phyloP scores from a whole-genome alignment of 2,888 invertebrate genomes.

The Ophion ventricosus region DNA sequence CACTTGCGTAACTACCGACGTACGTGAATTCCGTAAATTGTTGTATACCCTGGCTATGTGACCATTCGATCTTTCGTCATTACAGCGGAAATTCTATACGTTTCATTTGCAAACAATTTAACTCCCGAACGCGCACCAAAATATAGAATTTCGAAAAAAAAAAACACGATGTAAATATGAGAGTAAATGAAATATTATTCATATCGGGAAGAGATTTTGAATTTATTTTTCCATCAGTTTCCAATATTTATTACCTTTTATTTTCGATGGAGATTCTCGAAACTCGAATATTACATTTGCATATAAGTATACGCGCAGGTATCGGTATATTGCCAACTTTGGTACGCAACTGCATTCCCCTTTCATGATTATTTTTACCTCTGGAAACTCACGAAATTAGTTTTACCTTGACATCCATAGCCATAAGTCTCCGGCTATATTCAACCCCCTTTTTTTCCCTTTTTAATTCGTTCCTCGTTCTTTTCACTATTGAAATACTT shows the following conservation, averaged over 20 bases:
- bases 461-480: background rate
- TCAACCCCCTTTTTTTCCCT: background rate
- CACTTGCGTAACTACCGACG: conserved; percentile 26
- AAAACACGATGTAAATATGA: background rate
- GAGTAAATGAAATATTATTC: background rate
- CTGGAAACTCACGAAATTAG: background rate
- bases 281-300: background rate
- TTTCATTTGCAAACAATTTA: background rate
- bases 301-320: too few relatives aligned
- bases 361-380: background rate
- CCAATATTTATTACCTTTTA: background rate
- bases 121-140: background rate
- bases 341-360: background rate
- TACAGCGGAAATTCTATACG: background rate
- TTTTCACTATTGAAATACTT: background rate
- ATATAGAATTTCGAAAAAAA: background rate
- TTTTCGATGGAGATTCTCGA: background rate
- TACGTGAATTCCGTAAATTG: conserved; percentile 21
- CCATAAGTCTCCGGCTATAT: background rate
- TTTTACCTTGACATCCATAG: background rate
- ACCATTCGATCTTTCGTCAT: conserved; percentile 7
- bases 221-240: background rate
- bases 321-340: background rate
- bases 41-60: background rate
- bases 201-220: background rate